These are phyloP conservation scores for Linyphia triangularis DNA, from an alignment of 2,888 invertebrate genomes.

Conservation along the genomic window DNA sequence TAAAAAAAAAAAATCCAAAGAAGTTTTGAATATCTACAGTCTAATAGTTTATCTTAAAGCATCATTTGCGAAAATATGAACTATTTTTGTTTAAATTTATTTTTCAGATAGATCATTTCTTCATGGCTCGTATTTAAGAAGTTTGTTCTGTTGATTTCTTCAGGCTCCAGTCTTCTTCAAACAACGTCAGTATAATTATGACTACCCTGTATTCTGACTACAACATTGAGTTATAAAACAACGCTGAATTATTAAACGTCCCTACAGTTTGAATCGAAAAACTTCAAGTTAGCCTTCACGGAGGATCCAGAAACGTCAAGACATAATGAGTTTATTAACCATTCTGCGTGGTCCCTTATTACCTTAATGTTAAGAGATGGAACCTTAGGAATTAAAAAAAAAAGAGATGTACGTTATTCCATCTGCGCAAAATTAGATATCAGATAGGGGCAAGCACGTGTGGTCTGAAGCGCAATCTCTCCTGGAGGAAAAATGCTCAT, in stretches of 20 bases:
- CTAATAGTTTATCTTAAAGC: too few relatives aligned
- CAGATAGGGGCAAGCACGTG: constrained; percentile 19
- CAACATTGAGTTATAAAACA: too few relatives aligned
- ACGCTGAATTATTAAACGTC: neutral
- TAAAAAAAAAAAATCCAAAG: too few relatives aligned
- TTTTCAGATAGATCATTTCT: too few relatives aligned
- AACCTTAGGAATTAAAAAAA: neutral
- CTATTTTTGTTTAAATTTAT: too few relatives aligned
- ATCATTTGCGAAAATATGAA: too few relatives aligned
- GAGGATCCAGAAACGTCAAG: neutral
- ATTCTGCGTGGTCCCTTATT: neutral
- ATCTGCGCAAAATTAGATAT: neutral
- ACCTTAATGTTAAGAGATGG: neutral
- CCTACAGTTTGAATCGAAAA: neutral
- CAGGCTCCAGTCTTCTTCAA: too few relatives aligned
- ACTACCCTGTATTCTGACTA: too few relatives aligned
- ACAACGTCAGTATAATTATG: too few relatives aligned
- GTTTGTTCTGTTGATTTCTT: too few relatives aligned
- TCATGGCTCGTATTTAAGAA: too few relatives aligned
- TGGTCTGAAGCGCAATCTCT: constrained; percentile 50
- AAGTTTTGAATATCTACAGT: too few relatives aligned
- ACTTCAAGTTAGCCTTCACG: neutral
- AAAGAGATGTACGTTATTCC: neutral
- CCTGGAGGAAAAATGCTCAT: constrained; percentile 44
- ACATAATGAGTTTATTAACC: constrained; percentile 3